Base-by-base conservation (phyloP, 2,113 vertebrate species). In the Austrofundulus limnaeus region DNA sequence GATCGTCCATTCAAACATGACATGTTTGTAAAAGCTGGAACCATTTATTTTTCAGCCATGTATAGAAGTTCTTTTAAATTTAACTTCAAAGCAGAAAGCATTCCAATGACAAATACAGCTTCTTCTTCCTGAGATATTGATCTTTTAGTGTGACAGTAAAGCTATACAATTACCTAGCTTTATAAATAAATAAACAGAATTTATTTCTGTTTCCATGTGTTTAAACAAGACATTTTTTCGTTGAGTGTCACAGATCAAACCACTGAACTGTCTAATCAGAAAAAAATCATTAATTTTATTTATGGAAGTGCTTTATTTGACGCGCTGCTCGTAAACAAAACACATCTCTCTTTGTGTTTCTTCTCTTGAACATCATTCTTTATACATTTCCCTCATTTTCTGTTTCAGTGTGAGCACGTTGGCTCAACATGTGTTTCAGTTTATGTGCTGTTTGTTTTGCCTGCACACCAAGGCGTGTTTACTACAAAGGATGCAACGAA, bases 381-480 rank as follows among this genome's bases (percentile, higher is more conserved):
- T 11, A 0, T 17, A 23, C 3, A 21, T 42, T 15, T 34, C 31
- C 11, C 56, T 47, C 5, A 15, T 31, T 15, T 56, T 39, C 38
- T 52, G 1, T 9, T 48, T 53, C 25, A 46, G 14, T 37, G 14
- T 45, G 39, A 53, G 39, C 10, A 45, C 24, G 12, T 15, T 34
- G 16, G 21, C 11, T 17, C 12, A 5, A 41, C 75, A 69, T 77
- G 57, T 76, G 78, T 55, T 83, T 82, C 7, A 0, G 39, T 23
- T 85, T 81, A 68, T 34, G 47, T 25, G 37, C 34, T 34, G 15
- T 75, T 71, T 65, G 51, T 63, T 68, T 67, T 37, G 48, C 50
- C 31, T 54, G 17, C 25, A 48, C 39, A 67, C 75, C 54, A 57
- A 61, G 73, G 24, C 61, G 37, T 60, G 72, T 83, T 81, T 81